phyloP scores from a whole-genome alignment of 2,797 vertebrate species.

The Myioborus miniatus region DNA sequence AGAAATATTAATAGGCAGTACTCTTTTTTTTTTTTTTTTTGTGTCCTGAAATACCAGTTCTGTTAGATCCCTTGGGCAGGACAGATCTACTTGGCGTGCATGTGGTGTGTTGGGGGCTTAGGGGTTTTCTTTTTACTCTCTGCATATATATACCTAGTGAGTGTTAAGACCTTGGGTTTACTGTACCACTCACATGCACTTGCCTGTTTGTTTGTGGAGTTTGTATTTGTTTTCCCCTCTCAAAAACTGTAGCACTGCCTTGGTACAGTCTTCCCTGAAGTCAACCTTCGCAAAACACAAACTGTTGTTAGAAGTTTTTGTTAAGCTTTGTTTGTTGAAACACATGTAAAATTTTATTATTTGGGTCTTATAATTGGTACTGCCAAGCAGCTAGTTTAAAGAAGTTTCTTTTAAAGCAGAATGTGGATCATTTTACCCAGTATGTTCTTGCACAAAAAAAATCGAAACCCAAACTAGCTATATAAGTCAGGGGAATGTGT shows the following conservation, averaged over 20 bases:
- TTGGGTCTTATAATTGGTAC: not conserved
- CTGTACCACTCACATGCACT: not conserved
- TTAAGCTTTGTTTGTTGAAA: not conserved
- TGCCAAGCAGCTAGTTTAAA: not conserved
- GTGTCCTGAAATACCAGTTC: not conserved
- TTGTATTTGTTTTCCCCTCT: not conserved
- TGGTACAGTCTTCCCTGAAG: not conserved
- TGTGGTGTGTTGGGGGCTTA: not conserved
- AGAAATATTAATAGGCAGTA: not conserved
- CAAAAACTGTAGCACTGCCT: not conserved
- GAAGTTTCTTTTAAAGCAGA: not conserved
- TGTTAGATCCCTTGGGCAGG: not conserved
- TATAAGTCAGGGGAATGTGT: not conserved
- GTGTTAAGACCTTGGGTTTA: not conserved
- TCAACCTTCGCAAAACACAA: not conserved
- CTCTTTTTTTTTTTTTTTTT: not conserved
- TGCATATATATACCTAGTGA: not conserved
- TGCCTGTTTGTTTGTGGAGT: not conserved
- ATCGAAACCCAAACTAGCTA: rapidly evolving
- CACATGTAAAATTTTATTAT: not conserved
- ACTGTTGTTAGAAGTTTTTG: not conserved
- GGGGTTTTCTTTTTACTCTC: not conserved
- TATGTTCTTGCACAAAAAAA: not conserved
- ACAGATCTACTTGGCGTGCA: not conserved
- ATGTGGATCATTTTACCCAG: not conserved